Percentiles rank a stretch among this genome's conserved stretches.
Evolutionary conservation across 2,113 vertebrate species (phyloP).

Genomic region (Amia ocellicauda): DNA sequence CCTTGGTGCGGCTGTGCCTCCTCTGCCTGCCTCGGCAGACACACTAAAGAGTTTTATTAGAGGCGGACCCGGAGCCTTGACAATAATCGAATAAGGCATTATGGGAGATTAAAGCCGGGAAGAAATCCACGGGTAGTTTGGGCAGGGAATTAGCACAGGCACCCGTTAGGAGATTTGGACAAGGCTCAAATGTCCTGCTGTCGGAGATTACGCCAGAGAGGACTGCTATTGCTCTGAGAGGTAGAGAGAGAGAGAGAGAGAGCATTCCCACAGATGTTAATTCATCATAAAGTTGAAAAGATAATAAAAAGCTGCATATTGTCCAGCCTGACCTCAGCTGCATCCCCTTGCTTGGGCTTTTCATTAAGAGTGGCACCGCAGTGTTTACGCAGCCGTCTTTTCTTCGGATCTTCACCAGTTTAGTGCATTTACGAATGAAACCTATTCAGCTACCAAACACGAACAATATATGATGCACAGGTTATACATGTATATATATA

Average conservation of each 20-base stretch:
- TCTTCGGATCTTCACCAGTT: too few species aligned
- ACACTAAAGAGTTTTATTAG: slow-evolving; percentile 74
- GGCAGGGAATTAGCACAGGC: slow-evolving; percentile 69
- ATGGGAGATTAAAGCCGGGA: slow-evolving; percentile 75
- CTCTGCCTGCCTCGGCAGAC: slow-evolving; percentile 53
- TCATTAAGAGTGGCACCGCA: neutral
- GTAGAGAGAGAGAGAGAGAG: too few species aligned
- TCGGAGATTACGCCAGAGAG: slow-evolving; percentile 68
- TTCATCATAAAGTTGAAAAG: slow-evolving; percentile 39
- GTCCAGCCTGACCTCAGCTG: slow-evolving; percentile 24
- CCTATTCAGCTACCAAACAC: too few species aligned
- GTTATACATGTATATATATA: too few species aligned
- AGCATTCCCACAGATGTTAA: slow-evolving; percentile 39
- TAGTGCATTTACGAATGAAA: too few species aligned
- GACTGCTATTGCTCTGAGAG: slow-evolving; percentile 55
- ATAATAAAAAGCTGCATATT: slow-evolving; percentile 29
- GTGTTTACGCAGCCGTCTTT: too few species aligned
- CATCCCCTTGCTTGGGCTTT: neutral
- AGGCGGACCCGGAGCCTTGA: slow-evolving; percentile 67
- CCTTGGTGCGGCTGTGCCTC: slow-evolving; percentile 58
- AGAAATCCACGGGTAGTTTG: slow-evolving; percentile 77
- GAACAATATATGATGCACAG: too few species aligned
- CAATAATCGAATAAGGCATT: slow-evolving; percentile 74
- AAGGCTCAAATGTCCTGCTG: slow-evolving; percentile 66
- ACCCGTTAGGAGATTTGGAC: slow-evolving; percentile 69